Evolutionary conservation across 2,888 invertebrate genomes (phyloP).

Genomic region (Mesochorus sp.): DNA sequence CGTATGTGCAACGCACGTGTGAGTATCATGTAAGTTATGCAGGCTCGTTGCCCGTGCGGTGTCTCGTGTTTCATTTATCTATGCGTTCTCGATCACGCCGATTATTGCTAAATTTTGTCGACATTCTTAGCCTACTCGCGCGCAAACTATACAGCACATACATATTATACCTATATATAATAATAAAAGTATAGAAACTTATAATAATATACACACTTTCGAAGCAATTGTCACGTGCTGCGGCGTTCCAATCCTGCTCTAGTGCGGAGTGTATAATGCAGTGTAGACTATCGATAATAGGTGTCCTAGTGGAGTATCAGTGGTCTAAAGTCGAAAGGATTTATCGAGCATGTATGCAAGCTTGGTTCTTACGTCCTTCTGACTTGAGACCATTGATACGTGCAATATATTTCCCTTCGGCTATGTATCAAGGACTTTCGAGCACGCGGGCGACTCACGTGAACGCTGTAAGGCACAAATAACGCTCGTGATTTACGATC

Average conservation of each 20-base stretch:
- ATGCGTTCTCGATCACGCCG: constrained; percentile 19
- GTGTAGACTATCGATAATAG: not conserved
- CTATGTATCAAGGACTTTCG: constrained; percentile 61
- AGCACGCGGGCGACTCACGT: constrained; percentile 47
- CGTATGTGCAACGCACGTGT: not conserved
- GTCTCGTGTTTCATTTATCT: constrained; percentile 37
- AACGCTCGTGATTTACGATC: constrained; percentile 48
- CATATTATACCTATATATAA: not conserved
- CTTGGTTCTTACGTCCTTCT: too few relatives aligned
- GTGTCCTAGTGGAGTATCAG: constrained; percentile 23
- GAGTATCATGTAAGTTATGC: not conserved
- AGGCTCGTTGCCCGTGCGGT: not conserved
- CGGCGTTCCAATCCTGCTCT: not conserved
- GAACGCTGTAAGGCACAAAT: constrained; percentile 6
- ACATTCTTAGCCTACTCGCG: constrained; percentile 49
- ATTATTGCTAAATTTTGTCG: constrained; percentile 47
- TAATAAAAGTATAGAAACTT: not conserved
- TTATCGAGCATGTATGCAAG: too few relatives aligned
- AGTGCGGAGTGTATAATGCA: not conserved
- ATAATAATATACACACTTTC: constrained; percentile 17
- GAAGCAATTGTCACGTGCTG: constrained; percentile 53
- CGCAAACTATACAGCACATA: not conserved
- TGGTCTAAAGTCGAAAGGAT: too few relatives aligned
- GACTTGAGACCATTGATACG: too few relatives aligned
- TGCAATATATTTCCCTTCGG: constrained; percentile 43